Base-by-base conservation (phyloP, 2,888 invertebrate species). In the Mycalesis mineus region DNA sequence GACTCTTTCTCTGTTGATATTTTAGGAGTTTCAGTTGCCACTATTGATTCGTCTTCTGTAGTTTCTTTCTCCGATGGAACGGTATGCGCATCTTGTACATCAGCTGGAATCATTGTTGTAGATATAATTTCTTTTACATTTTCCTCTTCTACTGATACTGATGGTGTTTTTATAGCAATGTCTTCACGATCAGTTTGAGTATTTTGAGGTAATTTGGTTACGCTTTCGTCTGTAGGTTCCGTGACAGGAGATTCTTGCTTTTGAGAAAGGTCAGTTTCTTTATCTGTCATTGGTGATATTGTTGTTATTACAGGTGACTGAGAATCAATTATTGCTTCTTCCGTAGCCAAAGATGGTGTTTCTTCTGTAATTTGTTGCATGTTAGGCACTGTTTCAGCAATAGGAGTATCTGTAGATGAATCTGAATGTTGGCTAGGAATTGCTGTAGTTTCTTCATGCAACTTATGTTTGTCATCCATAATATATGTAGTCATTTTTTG, bases 21-120 rank as follows among this genome's bases (percentile, higher is more conserved):
- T 37, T 41, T 52, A 33, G 42, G 39, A 42, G n/a, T 22, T 22
- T 55, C 59, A 28, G 52, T 55, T 62, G 11, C 52, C 37, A 36
- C 52, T 22, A 42, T 13, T 7, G 33, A 33, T 9, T 7, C 7
- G 39, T 11, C 13, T 31, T 42, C 45, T 2, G 40, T 59, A 17
- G 33, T 33, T 17, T 42, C 52, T 7, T 17, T 52, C 33, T 33
- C 42, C 17, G 31, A 17, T 2, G 6, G 7, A 13, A 29, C 17
- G 15, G 52, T 33, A 13, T 42, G 17, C 33, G 17, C 17, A 2
- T 60, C 54, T 45, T 47, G 9, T 11, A 44, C 15, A 29, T 29
- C 6, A 1, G 9, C 22, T 5, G 50, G 13, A 14, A 29, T n/a
- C 22, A 33, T 17, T 3, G 53, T 52, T 44, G 54, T 59, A 6